A percentile compares a stretch with the other conserved stretches of the same genome.
phyloP scores from a whole-genome alignment of 2,888 invertebrate genomes.

The Epistrophe eligans region DNA sequence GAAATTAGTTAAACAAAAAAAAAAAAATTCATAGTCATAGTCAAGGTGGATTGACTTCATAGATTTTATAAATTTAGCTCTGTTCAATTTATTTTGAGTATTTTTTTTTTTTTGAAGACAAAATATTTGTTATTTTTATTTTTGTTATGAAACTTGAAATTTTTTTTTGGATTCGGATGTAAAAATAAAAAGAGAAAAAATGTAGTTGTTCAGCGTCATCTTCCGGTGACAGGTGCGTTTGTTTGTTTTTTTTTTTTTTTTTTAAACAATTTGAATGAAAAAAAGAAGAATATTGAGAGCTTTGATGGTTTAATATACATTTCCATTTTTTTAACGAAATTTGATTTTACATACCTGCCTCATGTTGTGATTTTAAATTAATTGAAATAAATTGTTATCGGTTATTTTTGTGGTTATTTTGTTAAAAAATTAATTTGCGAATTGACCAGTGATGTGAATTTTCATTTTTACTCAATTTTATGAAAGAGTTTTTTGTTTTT shows the following conservation, averaged over 20 bases:
- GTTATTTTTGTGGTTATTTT: slow-evolving; percentile 22
- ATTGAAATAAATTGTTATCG: slow-evolving; percentile 6
- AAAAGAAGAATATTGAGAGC: not conserved
- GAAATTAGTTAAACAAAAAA: slow-evolving; percentile 28
- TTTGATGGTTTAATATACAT: not conserved
- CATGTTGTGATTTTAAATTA: not conserved
- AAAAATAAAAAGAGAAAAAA: slow-evolving; percentile 16
- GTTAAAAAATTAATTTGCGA: not conserved
- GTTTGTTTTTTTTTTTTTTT: not conserved
- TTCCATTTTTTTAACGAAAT: not conserved
- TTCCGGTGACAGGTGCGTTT: slow-evolving; percentile 60
- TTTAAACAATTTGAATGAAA: not conserved
- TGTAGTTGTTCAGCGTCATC: slow-evolving; percentile 51
- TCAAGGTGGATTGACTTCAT: slow-evolving; percentile 70
- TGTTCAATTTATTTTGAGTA: slow-evolving; percentile 60
- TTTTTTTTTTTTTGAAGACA: slow-evolving; percentile 14
- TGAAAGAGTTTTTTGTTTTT: not conserved
- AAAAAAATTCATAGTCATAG: slow-evolving; percentile 72
- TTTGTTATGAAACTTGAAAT: slow-evolving; percentile 47
- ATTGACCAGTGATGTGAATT: not conserved
- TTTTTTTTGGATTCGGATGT: slow-evolving; percentile 41
- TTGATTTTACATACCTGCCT: not conserved
- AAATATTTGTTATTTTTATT: slow-evolving; percentile 6
- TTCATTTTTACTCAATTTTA: not conserved
- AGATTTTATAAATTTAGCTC: slow-evolving; percentile 67